These are phyloP conservation scores for Schizotus pectinicornis DNA, from an alignment of 2,888 invertebrate species.

Conservation along the genomic window DNA sequence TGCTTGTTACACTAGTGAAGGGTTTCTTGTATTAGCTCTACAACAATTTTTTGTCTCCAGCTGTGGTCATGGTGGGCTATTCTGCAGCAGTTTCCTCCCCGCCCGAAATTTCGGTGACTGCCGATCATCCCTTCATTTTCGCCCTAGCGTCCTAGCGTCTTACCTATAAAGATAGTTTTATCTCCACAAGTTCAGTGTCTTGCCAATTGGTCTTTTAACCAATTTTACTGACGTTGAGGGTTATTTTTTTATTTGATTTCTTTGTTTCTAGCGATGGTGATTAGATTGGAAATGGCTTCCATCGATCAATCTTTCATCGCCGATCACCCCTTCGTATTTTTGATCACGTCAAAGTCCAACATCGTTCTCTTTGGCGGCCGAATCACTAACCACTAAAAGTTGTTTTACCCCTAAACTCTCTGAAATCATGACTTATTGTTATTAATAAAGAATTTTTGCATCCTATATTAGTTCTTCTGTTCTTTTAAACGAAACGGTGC, in stretches of 20 bases:
- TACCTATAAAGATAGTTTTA: no score
- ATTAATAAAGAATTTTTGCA: not conserved
- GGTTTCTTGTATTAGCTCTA: no score
- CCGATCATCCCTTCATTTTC: constrained; percentile 32
- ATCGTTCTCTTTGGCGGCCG: not conserved
- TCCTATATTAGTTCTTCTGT: no score
- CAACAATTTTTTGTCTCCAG: not conserved
- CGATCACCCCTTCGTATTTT: not conserved
- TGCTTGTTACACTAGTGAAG: no score
- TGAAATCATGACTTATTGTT: not conserved
- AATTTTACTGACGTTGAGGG: not conserved
- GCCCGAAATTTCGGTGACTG: constrained; percentile 15
- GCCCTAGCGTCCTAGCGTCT: not conserved
- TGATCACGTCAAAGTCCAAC: not conserved
- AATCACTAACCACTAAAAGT: not conserved
- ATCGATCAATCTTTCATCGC: not conserved
- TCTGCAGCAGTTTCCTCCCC: not conserved
- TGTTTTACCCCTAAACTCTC: not conserved
- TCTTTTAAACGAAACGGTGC: no score
- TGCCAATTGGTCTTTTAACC: no score
- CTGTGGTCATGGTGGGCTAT: constrained; percentile 4
- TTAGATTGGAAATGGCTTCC: not conserved
- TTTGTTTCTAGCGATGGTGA: no score
- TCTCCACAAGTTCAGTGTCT: not conserved
- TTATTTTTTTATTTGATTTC: not conserved